Conservation (phyloP, 37 sponge, comb jelly and placozoan species). For the Corticium candelabrum region DNA sequence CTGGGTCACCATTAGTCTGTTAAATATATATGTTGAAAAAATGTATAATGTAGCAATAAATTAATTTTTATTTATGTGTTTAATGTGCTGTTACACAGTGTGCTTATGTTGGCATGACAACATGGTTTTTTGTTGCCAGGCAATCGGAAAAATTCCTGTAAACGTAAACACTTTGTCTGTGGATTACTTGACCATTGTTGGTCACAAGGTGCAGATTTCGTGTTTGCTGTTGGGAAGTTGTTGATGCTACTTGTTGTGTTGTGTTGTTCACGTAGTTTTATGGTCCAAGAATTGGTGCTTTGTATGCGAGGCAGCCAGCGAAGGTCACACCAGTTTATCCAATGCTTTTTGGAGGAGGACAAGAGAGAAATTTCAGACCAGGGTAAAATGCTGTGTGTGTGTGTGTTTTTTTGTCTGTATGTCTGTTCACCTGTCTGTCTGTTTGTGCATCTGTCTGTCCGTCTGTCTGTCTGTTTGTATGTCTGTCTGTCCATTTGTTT, state of each 20-base stretch:
- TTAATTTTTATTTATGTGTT: no score
- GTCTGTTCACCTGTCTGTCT: no score
- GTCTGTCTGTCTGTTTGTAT: no score
- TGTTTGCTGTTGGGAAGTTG: no score
- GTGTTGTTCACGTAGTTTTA: constrained; percentile 42
- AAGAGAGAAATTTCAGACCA: constrained; percentile 71
- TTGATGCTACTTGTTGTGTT: background rate
- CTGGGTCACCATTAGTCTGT: no score
- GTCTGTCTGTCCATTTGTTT: no score
- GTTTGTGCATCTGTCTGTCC: no score
- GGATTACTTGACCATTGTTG: constrained; percentile 73
- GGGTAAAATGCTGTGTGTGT: constrained; percentile 47
- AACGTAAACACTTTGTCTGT: constrained; percentile 53
- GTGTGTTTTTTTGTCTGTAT: no score
- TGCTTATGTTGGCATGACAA: background rate
- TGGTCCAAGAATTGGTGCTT: constrained; percentile 82
- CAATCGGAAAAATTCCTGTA: constrained; percentile 72
- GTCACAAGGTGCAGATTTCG: constrained; percentile 85
- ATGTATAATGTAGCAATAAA: no score
- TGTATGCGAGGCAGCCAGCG: constrained; percentile 41
- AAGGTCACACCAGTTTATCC: constrained; percentile 42
- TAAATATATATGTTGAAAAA: no score
- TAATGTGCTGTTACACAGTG: no score
- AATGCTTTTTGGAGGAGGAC: constrained; percentile 71
- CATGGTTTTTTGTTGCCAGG: constrained; percentile 19